These are phyloP conservation scores for Sebastes taczanowskii DNA, from an alignment of 2,797 vertebrate genomes.

Conservation along the genomic window DNA sequence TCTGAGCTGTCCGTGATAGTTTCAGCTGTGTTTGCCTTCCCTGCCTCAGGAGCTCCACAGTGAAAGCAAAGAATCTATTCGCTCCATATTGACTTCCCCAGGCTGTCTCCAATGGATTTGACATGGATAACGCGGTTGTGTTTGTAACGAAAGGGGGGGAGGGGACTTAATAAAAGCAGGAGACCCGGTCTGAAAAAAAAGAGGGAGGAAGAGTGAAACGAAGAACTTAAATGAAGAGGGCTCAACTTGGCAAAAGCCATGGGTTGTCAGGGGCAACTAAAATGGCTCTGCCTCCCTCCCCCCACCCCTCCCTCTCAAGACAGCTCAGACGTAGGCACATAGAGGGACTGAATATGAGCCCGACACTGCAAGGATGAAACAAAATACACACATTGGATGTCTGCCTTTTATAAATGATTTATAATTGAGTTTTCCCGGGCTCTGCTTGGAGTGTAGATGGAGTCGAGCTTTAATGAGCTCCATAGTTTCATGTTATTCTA, in stretches of 20 bases:
- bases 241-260: constrained; percentile 67
- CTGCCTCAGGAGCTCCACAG: constrained; percentile 61
- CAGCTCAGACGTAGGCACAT: constrained; percentile 24
- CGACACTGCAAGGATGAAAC: constrained; percentile 62
- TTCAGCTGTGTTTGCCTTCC: constrained; percentile 44
- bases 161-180: constrained; percentile 67
- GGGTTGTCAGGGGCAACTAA: constrained; percentile 78
- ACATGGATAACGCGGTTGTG: constrained; percentile 80
- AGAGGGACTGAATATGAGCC: constrained; percentile 47
- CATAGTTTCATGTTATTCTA: constrained; percentile 69
- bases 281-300: constrained; percentile 30
- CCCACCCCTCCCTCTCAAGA: constrained; percentile 4
- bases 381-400: constrained; percentile 52
- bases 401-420: constrained; percentile 60
- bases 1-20: constrained; percentile 26
- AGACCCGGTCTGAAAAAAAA: constrained; percentile 62
- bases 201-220: constrained; percentile 47
- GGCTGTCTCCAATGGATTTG: constrained; percentile 85
- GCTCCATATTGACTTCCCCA: constrained; percentile 82
- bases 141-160: constrained; percentile 71
- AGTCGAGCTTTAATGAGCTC: constrained; percentile 55
- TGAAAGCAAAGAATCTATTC: constrained; percentile 69
- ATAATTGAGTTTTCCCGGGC: constrained; percentile 62
- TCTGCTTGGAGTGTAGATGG: constrained; percentile 42
- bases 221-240: constrained; percentile 66